A percentile compares a stretch with the other conserved stretches of the same genome.
phyloP scores from a whole-genome alignment of 2,888 invertebrate genomes.

The Lepetodrilus schrolli region DNA sequence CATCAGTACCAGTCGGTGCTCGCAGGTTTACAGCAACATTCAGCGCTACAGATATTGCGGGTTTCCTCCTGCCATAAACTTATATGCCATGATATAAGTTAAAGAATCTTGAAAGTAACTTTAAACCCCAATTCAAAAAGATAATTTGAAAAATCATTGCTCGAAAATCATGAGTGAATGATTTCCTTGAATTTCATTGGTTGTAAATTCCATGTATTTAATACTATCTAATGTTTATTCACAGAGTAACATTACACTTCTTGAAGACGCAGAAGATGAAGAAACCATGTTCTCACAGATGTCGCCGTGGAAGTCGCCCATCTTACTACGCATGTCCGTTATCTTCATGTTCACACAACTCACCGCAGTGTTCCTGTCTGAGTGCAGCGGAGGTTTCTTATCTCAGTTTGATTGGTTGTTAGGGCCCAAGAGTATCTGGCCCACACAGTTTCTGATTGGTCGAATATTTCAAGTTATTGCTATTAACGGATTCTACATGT shows the following conservation, averaged over 20 bases:
- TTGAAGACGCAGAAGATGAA: conserved; percentile 45
- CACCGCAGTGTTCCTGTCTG: conserved; percentile 51
- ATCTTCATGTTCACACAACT: conserved; percentile 67
- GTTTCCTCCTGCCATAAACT: too few relatives aligned
- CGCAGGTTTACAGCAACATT: too few relatives aligned
- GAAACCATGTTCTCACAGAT: conserved; percentile 42
- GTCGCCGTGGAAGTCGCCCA: conserved; percentile 58
- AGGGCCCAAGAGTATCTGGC: conserved; percentile 47
- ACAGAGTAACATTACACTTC: background rate
- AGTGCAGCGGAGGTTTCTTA: conserved; percentile 47
- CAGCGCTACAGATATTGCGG: too few relatives aligned
- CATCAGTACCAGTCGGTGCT: too few relatives aligned
- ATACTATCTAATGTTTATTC: too few relatives aligned
- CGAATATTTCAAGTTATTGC: conserved; percentile 57
- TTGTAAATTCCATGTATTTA: too few relatives aligned
- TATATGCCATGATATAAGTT: too few relatives aligned
- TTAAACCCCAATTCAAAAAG: too few relatives aligned
- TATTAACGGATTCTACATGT: conserved; percentile 61
- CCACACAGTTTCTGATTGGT: conserved; percentile 55
- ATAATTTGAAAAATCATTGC: background rate
- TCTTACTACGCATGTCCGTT: conserved; percentile 60
- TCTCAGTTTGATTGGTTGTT: conserved; percentile 39
- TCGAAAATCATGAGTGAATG: background rate
- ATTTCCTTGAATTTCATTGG: background rate
- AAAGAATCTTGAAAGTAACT: too few relatives aligned